phyloP scores from a whole-genome alignment of 1,140 invertebrate genomes.

The Galendromus occidentalis region DNA sequence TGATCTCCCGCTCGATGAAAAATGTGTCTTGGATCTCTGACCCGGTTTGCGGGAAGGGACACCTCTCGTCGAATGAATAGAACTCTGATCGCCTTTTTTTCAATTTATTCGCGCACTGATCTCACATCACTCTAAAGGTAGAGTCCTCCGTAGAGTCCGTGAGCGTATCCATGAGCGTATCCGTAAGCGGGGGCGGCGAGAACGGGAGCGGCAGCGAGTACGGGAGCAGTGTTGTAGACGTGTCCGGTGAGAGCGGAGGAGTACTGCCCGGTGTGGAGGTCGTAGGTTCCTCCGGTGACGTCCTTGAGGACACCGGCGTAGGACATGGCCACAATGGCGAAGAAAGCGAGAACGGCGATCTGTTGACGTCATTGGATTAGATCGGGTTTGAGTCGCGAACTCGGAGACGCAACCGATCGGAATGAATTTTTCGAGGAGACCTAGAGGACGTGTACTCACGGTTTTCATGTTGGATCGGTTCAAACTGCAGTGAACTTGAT shows the following conservation, averaged over 20 bases:
- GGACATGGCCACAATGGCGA: slow-evolving; percentile 13
- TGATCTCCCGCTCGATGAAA: no score
- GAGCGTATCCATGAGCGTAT: neutral
- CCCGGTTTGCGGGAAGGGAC: no score
- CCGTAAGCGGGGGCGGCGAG: neutral
- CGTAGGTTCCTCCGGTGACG: slow-evolving; percentile 21
- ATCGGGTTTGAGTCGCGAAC: no score
- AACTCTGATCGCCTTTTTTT: no score
- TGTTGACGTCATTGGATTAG: neutral
- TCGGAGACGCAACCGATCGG: no score
- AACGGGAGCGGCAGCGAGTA: neutral
- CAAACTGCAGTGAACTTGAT: no score
- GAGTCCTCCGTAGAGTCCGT: neutral
- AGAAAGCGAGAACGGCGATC: neutral
- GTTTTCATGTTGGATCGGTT: no score
- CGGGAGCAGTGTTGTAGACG: slow-evolving; percentile 21
- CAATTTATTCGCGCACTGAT: no score
- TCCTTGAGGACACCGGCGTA: slow-evolving; percentile 17
- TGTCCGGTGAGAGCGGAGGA: slow-evolving; percentile 21
- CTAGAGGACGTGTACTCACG: no score
- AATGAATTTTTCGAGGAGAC: no score
- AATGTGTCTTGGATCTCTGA: no score
- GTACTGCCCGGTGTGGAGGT: slow-evolving; percentile 20
- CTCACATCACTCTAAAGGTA: neutral
- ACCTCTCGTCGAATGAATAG: no score